Conservation (phyloP, 2,113 vertebrate genomes). For the Columbina picui region DNA sequence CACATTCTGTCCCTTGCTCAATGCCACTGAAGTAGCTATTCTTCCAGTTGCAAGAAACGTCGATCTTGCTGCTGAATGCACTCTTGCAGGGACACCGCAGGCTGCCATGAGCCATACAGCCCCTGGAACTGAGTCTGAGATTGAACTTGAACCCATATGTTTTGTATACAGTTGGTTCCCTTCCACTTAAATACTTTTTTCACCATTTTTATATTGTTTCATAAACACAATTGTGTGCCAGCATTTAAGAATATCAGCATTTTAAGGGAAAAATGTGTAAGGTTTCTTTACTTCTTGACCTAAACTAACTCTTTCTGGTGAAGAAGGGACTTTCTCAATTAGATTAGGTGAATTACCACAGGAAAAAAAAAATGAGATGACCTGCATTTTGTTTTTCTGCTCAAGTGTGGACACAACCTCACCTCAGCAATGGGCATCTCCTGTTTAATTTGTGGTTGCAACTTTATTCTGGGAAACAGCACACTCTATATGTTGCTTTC, state of each 20-base stretch:
- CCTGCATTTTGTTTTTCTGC: background rate
- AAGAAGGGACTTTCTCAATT: background rate
- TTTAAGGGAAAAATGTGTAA: background rate
- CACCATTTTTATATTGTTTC: background rate
- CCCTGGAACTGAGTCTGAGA: background rate
- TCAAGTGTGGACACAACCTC: background rate
- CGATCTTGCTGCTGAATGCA: background rate
- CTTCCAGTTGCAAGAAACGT: background rate
- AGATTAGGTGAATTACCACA: background rate
- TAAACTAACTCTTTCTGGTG: background rate
- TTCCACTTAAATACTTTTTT: background rate
- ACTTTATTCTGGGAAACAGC: background rate
- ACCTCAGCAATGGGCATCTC: background rate
- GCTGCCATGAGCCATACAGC: background rate
- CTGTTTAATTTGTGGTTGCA: background rate
- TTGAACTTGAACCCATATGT: background rate
- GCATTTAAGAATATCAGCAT: background rate
- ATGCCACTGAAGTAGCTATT: background rate
- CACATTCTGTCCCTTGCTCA: background rate
- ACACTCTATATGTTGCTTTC: background rate
- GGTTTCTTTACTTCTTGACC: background rate
- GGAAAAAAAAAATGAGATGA: background rate
- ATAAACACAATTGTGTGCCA: rapidly evolving
- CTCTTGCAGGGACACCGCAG: background rate
- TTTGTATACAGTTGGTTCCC: background rate